Base-by-base conservation (phyloP, 2,888 invertebrate genomes). In the Iphiclides podalirius region DNA sequence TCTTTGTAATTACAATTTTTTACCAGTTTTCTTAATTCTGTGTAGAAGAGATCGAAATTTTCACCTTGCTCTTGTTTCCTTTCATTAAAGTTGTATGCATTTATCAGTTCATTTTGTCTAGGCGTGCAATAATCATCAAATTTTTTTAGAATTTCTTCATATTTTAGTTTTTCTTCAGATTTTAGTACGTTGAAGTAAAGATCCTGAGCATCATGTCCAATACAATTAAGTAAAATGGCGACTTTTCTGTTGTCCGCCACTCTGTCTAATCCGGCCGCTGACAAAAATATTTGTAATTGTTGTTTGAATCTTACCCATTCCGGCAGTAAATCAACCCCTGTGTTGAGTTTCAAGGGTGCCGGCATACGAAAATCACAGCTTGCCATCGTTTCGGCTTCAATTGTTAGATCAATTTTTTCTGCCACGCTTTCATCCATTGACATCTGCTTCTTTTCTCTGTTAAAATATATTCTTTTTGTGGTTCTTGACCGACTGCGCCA, bases 1-100 rank as follows among this genome's bases (percentile, higher is more conserved):
- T 15, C 16, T 31, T 11, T n/a, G 11, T 11, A 31, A 4, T 12
- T 47, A 50, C 57, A 15, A 47, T 39, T 40, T 45, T 55, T 26
- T 13, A 34, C 9, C 31, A 31, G 11, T 11, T 33, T 43, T 1
- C 15, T 26, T 1, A 20, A 28, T 14, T 39, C 48, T 28, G 37
- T 33, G n/a, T 34, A 13, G 8, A 13, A 43, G 1, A 7, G 1
- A 13, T 44, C 28, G 1, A 34, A 36, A 15, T 26, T 43, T 8
- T 23, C 36, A 4, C 43, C 15, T 8, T 15, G 31, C n/a, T 33
- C 51, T 16, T 1, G 31, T 14, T 17, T 38, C 3, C 47, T 39
- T 9, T 44, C 36, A 1, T 36, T 46, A 1, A 31, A 31, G n/a
- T 11, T 31, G 11, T 11, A 31, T 11, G 11, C 11, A n/a, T 31